Percentiles rank a stretch among this genome's conserved stretches.
These are phyloP conservation scores for Diaphora mendica DNA, from an alignment of 2,888 invertebrate species.

Conservation along the genomic window DNA sequence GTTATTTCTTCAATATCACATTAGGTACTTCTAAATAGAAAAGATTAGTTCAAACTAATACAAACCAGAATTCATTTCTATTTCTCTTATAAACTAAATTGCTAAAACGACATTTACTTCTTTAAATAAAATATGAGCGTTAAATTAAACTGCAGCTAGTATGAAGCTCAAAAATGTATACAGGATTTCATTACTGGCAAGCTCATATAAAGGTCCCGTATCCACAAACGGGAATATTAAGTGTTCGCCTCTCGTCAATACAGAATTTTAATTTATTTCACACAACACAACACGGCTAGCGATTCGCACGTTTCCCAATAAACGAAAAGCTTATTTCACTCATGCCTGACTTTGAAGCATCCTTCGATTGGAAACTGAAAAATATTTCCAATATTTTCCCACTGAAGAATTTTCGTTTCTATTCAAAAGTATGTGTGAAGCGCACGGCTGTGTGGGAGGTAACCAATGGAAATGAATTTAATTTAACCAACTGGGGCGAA, in stretches of 20 bases:
- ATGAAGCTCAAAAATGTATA: slow-evolving; percentile 22
- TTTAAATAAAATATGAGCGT: neutral
- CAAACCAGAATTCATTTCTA: neutral
- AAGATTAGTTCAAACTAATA: neutral
- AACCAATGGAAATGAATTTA: slow-evolving; percentile 61
- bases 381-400: slow-evolving; percentile 73
- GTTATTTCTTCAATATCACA: neutral
- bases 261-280: slow-evolving; percentile 62
- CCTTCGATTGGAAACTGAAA: slow-evolving; percentile 74
- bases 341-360: slow-evolving; percentile 74
- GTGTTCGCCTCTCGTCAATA: slow-evolving; percentile 39
- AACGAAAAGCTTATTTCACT: slow-evolving; percentile 73
- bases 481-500: slow-evolving; percentile 44
- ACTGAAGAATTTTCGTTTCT: slow-evolving; percentile 67
- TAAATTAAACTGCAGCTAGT: slow-evolving; percentile 16
- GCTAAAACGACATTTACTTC: neutral
- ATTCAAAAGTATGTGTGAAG: slow-evolving; percentile 64
- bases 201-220: slow-evolving; percentile 16
- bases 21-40: neutral
- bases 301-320: slow-evolving; percentile 66
- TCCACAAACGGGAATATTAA: slow-evolving; percentile 38
- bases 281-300: slow-evolving; percentile 52
- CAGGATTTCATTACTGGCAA: slow-evolving; percentile 34
- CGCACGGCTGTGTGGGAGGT: slow-evolving; percentile 32
- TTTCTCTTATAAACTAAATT: neutral